Evolutionary conservation across 2,888 invertebrate species (phyloP).

Genomic region (Yponomeuta evonymella): DNA sequence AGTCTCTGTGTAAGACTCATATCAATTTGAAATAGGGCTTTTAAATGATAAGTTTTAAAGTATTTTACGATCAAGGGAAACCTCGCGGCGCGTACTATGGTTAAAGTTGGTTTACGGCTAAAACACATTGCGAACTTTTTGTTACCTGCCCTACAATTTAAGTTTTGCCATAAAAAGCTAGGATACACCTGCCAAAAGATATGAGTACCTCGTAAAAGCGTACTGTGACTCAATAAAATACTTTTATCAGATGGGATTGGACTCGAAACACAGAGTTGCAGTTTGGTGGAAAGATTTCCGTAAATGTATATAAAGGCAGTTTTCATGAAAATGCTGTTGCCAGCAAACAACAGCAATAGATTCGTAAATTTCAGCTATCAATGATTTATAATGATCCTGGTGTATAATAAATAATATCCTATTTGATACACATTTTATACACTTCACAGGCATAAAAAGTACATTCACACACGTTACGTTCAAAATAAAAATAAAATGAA

Average conservation of each 20-base stretch:
- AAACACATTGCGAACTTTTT: slow-evolving; percentile 11
- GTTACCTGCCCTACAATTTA: slow-evolving; percentile 11
- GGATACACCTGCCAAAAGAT: slow-evolving; percentile 12
- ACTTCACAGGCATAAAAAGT: too few species aligned
- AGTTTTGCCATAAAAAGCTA: slow-evolving; percentile 9
- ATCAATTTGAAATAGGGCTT: background rate
- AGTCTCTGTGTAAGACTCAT: background rate
- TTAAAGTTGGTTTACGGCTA: background rate
- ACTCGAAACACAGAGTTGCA: background rate
- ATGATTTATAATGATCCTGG: too few species aligned
- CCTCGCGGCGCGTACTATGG: background rate
- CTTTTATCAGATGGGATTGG: background rate
- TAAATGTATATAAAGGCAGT: too few species aligned
- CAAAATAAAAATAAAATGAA: too few species aligned
- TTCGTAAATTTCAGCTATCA: too few species aligned
- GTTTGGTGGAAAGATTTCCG: background rate
- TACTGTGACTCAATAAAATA: slow-evolving; percentile 9
- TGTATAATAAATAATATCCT: too few species aligned
- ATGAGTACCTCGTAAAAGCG: slow-evolving; percentile 4
- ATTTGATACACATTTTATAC: too few species aligned
- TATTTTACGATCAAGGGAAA: background rate
- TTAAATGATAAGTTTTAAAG: background rate
- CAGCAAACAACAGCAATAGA: too few species aligned
- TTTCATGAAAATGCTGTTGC: too few species aligned
- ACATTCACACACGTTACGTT: too few species aligned